Evolutionary conservation across 2,113 vertebrate genomes (phyloP), one percentile per base, ranked within the genome.

Genomic region (Callaeas wilsoni): DNA sequence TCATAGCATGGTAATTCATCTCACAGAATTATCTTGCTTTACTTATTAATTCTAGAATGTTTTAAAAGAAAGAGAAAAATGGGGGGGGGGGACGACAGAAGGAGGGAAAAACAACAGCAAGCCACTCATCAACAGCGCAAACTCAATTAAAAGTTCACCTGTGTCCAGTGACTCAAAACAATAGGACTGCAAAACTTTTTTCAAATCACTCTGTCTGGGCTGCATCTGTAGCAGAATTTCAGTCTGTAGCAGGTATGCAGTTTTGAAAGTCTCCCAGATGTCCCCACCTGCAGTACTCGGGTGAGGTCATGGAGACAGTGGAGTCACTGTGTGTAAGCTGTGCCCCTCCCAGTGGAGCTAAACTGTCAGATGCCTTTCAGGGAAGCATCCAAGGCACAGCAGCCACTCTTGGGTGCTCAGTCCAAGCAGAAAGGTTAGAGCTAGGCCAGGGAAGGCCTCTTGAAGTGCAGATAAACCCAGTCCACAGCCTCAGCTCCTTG

Each of bases 1-100:
- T 96, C 37, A 20, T 50, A 68, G 19, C 23, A 70, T 47, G 77
- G 69, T 93, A 84, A 92, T 93, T 96, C 3, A 11, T 90, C 73
- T 96, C 90, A 55, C 30, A 74, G 67, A 91, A 90, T 90, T 88
- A 76, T 73, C 71, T 90, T 85, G 55, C 46, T 88, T 83, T 80
- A 69, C 33, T 84, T 93, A 90, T 75, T 87, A 37, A 84, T 84
- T 89, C 25, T 29, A 49, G 39, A 78, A 83, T 30, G 68, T 69
- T 80, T 91, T 69, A 70, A 77, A 86, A 16, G 5, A 46, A 64
- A 52, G 3, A 32, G 6, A 30, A 2, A 21, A 77, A 52, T 41
- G 2, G 4, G 6, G 5, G 13, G 10, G 6, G 23, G 1, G 0
- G 7, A 2, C 4, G 3, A 2, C 4, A 62, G 29, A 39, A 32